phyloP scores from a whole-genome alignment of 2,113 vertebrate genomes.

The Oreochromis spilurus region DNA sequence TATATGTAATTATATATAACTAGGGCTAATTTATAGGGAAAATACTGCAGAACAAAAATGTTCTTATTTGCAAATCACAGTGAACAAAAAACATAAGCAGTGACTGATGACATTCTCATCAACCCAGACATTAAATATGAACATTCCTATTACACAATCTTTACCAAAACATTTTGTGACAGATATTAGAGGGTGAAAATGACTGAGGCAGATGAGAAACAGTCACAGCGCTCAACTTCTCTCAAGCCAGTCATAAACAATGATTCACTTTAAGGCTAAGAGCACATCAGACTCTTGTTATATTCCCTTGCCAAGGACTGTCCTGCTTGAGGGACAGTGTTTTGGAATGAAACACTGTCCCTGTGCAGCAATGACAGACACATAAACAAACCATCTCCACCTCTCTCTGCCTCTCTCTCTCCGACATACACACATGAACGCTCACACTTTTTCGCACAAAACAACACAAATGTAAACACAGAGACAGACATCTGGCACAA shows the following conservation, averaged over 20 bases:
- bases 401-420: neutral
- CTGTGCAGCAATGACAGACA: conserved; percentile 20
- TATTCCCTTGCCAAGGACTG: conserved; percentile 30
- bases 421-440: neutral
- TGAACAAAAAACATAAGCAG: neutral
- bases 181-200: neutral
- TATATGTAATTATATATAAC: neutral
- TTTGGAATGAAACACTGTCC: conserved; percentile 16
- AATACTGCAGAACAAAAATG: neutral
- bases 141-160: conserved; percentile 3
- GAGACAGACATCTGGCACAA: neutral
- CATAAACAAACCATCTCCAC: conserved; percentile 43
- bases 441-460: neutral
- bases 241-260: conserved; percentile 52
- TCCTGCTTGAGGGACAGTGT: conserved; percentile 35
- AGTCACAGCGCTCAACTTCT: conserved; percentile 2
- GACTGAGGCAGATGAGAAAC: conserved; percentile 38
- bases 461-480: neutral
- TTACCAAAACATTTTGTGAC: conserved; percentile 9
- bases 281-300: conserved; percentile 21
- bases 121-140: neutral
- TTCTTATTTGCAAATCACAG: neutral
- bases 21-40: neutral
- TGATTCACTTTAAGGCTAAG: conserved; percentile 42
- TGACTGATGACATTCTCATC: neutral